Conservation (phyloP, 2,113 vertebrate species). For the Lampris incognitus region DNA sequence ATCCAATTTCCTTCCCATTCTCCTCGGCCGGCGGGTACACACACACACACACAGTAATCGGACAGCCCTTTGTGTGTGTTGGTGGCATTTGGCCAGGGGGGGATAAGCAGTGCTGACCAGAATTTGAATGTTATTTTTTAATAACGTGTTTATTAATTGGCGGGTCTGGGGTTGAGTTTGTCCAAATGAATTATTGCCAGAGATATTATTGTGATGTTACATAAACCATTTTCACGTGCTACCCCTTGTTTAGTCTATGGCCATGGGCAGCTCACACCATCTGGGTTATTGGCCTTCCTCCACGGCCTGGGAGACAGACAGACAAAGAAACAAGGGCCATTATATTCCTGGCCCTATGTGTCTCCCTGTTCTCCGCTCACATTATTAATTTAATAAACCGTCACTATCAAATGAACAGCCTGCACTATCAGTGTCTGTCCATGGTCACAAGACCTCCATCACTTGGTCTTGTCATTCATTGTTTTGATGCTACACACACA, state of each 20-base stretch:
- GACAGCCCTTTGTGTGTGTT: background rate
- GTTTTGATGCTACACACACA: background rate
- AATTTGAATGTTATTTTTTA: background rate
- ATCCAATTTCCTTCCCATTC: background rate
- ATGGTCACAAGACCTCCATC: too few relatives aligned
- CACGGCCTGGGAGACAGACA: conserved; percentile 39
- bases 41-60: background rate
- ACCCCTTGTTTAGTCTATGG: conserved; percentile 62
- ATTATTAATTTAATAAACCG: conserved; percentile 1
- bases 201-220: conserved; percentile 59
- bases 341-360: conserved; percentile 16
- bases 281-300: conserved; percentile 63
- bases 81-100: background rate
- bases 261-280: conserved; percentile 68
- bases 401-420: conserved; percentile 4
- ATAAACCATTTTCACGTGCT: conserved; percentile 58
- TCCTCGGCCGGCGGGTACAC: background rate
- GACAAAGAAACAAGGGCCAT: conserved; percentile 35
- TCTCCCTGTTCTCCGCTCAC: conserved; percentile 27
- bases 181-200: conserved; percentile 51
- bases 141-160: background rate
- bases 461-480: background rate
- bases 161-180: conserved; percentile 11
- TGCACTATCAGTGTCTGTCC: background rate
- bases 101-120: background rate